phyloP scores from a whole-genome alignment of 1,140 invertebrate genomes.

The Trachymyrmex cornetzi region DNA sequence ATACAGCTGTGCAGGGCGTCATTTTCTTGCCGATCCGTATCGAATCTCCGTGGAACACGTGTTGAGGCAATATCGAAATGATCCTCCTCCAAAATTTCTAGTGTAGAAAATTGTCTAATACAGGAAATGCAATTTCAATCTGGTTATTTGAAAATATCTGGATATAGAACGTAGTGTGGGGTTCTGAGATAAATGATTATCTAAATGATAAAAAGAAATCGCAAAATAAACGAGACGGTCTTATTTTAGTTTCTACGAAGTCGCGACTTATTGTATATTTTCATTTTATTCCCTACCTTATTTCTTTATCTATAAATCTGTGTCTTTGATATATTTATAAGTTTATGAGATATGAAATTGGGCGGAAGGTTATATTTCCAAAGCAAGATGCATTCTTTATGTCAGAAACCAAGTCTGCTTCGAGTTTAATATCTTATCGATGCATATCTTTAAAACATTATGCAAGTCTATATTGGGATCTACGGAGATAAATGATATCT shows the following conservation, averaged over 20 bases:
- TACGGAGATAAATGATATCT: neutral
- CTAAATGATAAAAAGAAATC: conserved; percentile 14
- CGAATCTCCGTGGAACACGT: neutral
- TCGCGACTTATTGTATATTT: neutral
- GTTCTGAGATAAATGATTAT: neutral
- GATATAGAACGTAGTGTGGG: neutral
- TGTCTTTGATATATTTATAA: neutral
- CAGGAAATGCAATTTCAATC: neutral
- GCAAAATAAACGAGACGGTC: neutral
- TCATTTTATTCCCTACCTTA: neutral
- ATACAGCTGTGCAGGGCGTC: neutral
- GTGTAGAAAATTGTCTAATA: neutral
- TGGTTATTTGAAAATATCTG: neutral
- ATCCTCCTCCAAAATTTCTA: neutral
- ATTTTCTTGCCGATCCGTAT: conserved; percentile 8
- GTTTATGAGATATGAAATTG: neutral
- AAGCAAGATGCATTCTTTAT: neutral
- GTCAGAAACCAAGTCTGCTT: neutral
- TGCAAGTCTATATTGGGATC: conserved; percentile 24
- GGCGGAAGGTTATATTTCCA: neutral
- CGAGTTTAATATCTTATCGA: conserved; percentile 1
- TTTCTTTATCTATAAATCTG: neutral
- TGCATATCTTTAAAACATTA: conserved; percentile 6
- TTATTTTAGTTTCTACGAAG: conserved; percentile 4
- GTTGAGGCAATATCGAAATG: conserved; percentile 26